Evolutionary conservation across 2,113 vertebrate species (phyloP), one percentile per base, ranked within the genome.

Genomic region (Chloropsis cyanopogon): DNA sequence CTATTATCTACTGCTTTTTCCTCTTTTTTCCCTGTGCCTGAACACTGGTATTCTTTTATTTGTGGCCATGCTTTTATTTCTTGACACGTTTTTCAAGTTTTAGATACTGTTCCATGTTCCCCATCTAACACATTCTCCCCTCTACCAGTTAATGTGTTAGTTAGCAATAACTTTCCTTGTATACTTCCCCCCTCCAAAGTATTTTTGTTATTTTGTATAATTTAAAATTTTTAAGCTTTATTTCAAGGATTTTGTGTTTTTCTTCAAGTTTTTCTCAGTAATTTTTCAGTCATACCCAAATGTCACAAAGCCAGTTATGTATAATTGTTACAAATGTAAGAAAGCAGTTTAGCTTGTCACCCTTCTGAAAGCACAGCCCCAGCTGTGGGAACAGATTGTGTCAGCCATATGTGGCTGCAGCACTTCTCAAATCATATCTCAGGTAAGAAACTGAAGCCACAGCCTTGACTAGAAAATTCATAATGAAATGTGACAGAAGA

Each of bases 381-480:
- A 89, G 75, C 88, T 82, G 26, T 72, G 49, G 83, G 68, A 96
- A 83, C 87, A 89, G 61, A 92, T 24, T 79, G 50, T 83, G 52
- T 42, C 4, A 11, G 59, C 60, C 57, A 85, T 78, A 73, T 56
- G 72, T 53, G 60, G 49, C 64, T 90, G 60, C 46, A 92, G 28
- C 53, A 57, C 29, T 93, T 44, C 89, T 96, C 71, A 95, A 81
- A 93, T 95, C 96, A 86, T 88, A 82, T 92, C 95, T 82, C 91
- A 97, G 83, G 81, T 88, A 96, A 97, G 93, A 94, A 72, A 82
- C 73, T 95, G 70, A 96, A 95, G 63, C 84, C 93, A 91, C 88
- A 97, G 85, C 92, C 96, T 98, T 98, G 97, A 97, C 83, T 96
- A 72, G 83, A 76, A 94, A 92, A 97, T 97, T 97, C 97, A 95